Evolutionary conservation across 2,113 vertebrate species (phyloP), one percentile per base, ranked within the genome.

Genomic region (Paraplagusia blochii): DNA sequence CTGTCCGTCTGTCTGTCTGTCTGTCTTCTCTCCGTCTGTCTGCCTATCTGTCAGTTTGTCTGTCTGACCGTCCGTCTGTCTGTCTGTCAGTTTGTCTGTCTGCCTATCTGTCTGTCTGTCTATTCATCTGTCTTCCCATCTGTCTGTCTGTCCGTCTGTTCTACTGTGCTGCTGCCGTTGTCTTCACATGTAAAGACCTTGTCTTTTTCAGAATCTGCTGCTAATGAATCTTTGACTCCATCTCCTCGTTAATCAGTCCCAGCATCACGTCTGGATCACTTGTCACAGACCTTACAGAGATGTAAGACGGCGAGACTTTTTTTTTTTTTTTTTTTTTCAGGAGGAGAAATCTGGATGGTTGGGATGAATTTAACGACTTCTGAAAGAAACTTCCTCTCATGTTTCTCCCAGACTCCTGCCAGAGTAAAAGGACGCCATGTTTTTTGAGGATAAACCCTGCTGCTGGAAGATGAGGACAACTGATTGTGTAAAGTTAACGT

Each of bases 241-340:
- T 53, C 38, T 66, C 29, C 33, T 17, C 12, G 61, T 66, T 70
- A 80, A 83, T 76, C 44, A 80, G 79, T 79, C 58, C 43, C 16
- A 57, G 12, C 16, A 8, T 66, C 48, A 62, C 58, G 47, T 62
- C 40, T 38, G 17, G 9, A 39, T 33, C 43, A 38, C 39, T 63
- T 44, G 11, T 39, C 1, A 19, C 39, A 13, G 12, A 42, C 3
- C 5, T 29, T 43, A 43, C 52, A 14, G 38, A 15, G 35, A 50
- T 36, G 11, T 16, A 16, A 12, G 38, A 44, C 10, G 53, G 35
- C 6, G 22, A 4, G 6, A 29, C 1, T 1, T 9, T 45, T 19
- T 59, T 62, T 49, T 63, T n/a, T n/a, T n/a, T n/a, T n/a, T n/a
- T n/a, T n/a, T n/a, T n/a, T n/a, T n/a, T n/a, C n/a, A n/a, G n/a